Conservation (phyloP, 2,113 vertebrate genomes). For the Pseudolaguvia tuberculata region DNA sequence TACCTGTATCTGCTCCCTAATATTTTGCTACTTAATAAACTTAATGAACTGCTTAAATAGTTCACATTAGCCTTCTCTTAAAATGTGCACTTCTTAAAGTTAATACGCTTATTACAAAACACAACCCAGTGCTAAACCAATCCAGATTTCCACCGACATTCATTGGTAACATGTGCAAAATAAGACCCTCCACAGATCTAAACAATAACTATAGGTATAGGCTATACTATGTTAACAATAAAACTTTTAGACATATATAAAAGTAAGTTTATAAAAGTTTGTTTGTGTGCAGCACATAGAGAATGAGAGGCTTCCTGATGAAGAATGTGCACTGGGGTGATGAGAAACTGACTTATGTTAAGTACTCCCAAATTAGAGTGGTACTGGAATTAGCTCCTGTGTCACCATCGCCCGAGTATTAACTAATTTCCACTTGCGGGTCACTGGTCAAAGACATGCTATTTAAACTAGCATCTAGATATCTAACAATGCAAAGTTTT, state of each 20-base stretch:
- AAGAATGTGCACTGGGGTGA: neutral
- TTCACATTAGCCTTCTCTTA: neutral
- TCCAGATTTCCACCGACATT: slow-evolving; percentile 15
- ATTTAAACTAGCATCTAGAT: too few relatives aligned
- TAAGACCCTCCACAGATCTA: slow-evolving; percentile 2
- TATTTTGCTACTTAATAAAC: neutral
- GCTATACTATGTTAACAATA: neutral
- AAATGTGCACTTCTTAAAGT: neutral
- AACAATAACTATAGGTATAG: neutral
- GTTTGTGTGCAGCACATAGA: neutral
- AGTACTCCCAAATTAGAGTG: slow-evolving; percentile 8
- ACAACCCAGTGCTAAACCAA: slow-evolving; percentile 1
- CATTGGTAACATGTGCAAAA: too few relatives aligned
- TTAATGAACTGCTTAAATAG: neutral
- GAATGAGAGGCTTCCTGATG: neutral
- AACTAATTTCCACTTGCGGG: neutral
- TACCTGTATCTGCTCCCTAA: too few relatives aligned
- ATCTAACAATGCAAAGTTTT: too few relatives aligned
- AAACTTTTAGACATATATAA: neutral
- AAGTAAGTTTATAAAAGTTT: slow-evolving; percentile 16
- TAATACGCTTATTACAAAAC: too few relatives aligned
- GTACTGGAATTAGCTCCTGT: slow-evolving; percentile 3
- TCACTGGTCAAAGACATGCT: too few relatives aligned
- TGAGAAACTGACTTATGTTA: slow-evolving; percentile 25
- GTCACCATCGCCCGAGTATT: too few relatives aligned